Percentiles rank a stretch among this genome's conserved stretches.
phyloP scores from a whole-genome alignment of 2,113 vertebrate species.

The Tachysurus vachellii region DNA sequence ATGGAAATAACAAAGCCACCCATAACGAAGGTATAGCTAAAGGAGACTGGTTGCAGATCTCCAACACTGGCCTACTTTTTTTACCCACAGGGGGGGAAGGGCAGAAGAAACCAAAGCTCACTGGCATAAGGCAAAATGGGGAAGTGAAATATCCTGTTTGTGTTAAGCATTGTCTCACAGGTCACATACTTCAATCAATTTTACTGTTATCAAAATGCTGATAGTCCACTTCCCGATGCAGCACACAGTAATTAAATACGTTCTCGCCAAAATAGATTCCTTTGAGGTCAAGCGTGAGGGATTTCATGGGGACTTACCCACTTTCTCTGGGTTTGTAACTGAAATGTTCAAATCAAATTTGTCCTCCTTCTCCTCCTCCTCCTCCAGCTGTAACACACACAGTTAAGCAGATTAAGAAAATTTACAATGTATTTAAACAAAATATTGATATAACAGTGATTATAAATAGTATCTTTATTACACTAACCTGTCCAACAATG shows the following conservation, averaged over 20 bases:
- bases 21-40: background rate
- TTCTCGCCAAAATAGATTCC: background rate
- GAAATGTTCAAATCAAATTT: constrained; percentile 86
- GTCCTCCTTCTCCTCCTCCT: constrained; percentile 91
- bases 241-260: background rate
- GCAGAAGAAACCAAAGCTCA: constrained; percentile 36
- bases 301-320: constrained; percentile 75
- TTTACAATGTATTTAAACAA: background rate
- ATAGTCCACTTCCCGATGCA: background rate
- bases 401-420: background rate
- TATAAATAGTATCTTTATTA: background rate
- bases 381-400: constrained; percentile 68
- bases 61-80: background rate
- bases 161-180: constrained; percentile 22
- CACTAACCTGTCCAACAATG: background rate
- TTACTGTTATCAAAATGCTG: background rate
- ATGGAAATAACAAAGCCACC: background rate
- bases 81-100: background rate
- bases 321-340: constrained; percentile 95
- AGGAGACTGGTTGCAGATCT: background rate
- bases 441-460: background rate
- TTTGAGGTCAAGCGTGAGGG: background rate
- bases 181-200: constrained; percentile 5
- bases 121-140: constrained; percentile 13
- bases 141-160: constrained; percentile 22